Base-by-base conservation (phyloP, 2,888 invertebrate genomes). In the Diarsia dahlii region DNA sequence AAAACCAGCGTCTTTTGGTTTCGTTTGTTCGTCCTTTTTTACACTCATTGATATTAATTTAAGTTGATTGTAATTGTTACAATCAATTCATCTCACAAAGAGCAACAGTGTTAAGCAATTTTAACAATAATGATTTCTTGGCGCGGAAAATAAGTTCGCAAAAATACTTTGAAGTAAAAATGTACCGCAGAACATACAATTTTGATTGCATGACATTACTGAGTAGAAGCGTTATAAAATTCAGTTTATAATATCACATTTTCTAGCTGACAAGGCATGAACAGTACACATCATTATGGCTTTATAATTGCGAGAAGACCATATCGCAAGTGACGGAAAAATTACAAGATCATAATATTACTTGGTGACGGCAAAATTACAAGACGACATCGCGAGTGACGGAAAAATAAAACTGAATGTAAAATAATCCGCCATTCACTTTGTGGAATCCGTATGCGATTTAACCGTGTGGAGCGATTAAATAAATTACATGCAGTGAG, bases 401-500 rank as follows among this genome's bases (percentile, higher is more conserved):
- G 3, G 12, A 15, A 39, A 39, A 39, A n/a, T n/a, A 48, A 28
- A 15, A 28, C 18, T 28, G n/a, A 18, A 28, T 28, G 28, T 58
- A 28, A 48, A 45, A 66, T 8, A 2, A 3, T 45, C 28, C 5
- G 18, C 20, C 6, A 46, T 34, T 82, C 20, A 1, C 28, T 45
- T 45, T 67, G 5, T 67, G 9, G 46, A 75, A 67, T 56, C 23
- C 34, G 62, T 46, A n/a, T 0, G 34, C 18, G 5, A 56, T 56
- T 45, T 23, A 66, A 58, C 13, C n/a, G 48, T 52, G 20, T 18
- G 50, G 12, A 28, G 13, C 50, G 45, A 70, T 80, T 62, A 39
- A 69, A 50, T 66, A 48, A 83, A 80, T 67, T 52, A 70, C 50
- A n/a, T n/a, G n/a, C n/a, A 46, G 39, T 12, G 39, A 52, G 20